phyloP scores from a whole-genome alignment of 64 coral and sea anemone species.

The Porites australiensis region DNA sequence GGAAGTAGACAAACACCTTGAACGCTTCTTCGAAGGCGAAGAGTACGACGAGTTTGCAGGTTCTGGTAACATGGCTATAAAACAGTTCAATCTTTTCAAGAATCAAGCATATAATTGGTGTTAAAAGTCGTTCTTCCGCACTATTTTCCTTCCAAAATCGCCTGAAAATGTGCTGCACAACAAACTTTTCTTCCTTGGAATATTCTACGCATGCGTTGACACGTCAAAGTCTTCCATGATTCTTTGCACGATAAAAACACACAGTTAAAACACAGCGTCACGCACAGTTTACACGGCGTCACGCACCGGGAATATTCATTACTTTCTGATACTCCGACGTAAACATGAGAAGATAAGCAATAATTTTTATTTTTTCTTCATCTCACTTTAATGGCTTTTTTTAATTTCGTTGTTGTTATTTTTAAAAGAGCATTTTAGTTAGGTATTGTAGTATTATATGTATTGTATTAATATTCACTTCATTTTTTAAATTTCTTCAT shows the following conservation, averaged over 20 bases:
- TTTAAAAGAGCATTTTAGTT: no score
- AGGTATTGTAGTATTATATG: no score
- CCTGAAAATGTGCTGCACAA: slow-evolving; percentile 8
- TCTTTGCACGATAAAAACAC: slow-evolving; percentile 25
- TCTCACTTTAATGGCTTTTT: no score
- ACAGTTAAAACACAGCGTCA: neutral
- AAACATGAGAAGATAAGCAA: no score
- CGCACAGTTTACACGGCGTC: neutral
- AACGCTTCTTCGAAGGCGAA: slow-evolving; percentile 68
- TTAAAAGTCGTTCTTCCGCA: neutral
- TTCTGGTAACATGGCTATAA: slow-evolving; percentile 70
- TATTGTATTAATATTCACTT: no score
- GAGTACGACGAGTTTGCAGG: slow-evolving; percentile 75
- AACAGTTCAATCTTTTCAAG: neutral
- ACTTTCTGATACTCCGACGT: no score
- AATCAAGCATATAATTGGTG: neutral
- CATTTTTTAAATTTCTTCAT: no score
- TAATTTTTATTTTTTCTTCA: no score
- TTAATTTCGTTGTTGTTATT: no score
- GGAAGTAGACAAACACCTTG: slow-evolving; percentile 83
- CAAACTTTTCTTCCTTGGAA: neutral
- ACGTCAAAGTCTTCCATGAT: slow-evolving; percentile 78
- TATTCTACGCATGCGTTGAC: slow-evolving; percentile 94
- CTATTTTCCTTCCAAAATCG: slow-evolving; percentile 2
- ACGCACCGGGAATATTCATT: neutral